These are phyloP conservation scores for Danio rerio DNA, from an alignment of 2,113 vertebrate genomes.

Conservation along the genomic window GRCz12tu NC_133179.1:19055501-19056000, in stretches of 20 bases:
- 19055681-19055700: too few relatives aligned
- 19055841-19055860: constrained; percentile 11
- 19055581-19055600: too few relatives aligned
- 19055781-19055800: constrained; percentile 37
- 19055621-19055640: not conserved
- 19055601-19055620: not conserved
- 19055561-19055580: too few relatives aligned
- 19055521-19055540: too few relatives aligned
- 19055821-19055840: constrained; percentile 2
- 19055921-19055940: not conserved
- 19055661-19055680: not conserved
- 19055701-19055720: not conserved
- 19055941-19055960: not conserved
- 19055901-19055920: not conserved
- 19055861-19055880: not conserved
- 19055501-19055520: too few relatives aligned
- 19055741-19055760: not conserved
- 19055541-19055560: too few relatives aligned
- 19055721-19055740: constrained; percentile 3
- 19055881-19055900: not conserved
- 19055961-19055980: not conserved
- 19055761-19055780: constrained; percentile 38
- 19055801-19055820: constrained; percentile 33
- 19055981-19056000: not conserved
- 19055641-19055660: not conserved